Percentiles rank a stretch among this genome's conserved stretches.
Conservation (phyloP, 2,797 vertebrate genomes). For the Pyrocephalus nanus region DNA sequence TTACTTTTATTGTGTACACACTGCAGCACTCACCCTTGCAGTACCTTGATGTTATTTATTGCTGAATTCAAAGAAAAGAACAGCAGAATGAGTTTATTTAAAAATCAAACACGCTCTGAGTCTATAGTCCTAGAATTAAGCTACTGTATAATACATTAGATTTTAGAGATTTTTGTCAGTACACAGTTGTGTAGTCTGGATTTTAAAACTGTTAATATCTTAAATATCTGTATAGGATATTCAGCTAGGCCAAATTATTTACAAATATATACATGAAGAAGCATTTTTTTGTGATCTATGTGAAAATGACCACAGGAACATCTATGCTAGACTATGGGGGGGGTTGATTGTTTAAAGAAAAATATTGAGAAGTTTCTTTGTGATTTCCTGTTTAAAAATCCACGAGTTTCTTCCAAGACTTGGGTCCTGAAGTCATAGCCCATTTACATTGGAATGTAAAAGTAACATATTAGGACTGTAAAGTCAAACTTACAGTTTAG, state of each 20-base stretch:
- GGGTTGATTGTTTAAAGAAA: not conserved
- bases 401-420: not conserved
- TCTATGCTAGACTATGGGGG: not conserved
- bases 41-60: conserved; percentile 1
- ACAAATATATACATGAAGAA: not conserved
- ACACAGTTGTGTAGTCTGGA: not conserved
- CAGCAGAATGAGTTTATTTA: not conserved
- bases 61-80: not conserved
- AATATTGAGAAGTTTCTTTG: not conserved
- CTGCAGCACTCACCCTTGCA: not conserved
- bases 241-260: not conserved
- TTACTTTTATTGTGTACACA: conserved; percentile 7
- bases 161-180: not conserved
- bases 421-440: not conserved
- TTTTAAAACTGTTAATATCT: too few relatives aligned
- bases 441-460: not conserved
- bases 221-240: not conserved
- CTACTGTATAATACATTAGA: not conserved
- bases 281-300: not conserved
- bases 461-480: not conserved
- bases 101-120: not conserved
- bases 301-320: not conserved
- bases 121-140: not conserved
- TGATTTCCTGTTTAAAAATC: not conserved
- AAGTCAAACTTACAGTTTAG: not conserved